Conservation (phyloP, 2,888 invertebrate genomes). For the Diabrotica balteata region DNA sequence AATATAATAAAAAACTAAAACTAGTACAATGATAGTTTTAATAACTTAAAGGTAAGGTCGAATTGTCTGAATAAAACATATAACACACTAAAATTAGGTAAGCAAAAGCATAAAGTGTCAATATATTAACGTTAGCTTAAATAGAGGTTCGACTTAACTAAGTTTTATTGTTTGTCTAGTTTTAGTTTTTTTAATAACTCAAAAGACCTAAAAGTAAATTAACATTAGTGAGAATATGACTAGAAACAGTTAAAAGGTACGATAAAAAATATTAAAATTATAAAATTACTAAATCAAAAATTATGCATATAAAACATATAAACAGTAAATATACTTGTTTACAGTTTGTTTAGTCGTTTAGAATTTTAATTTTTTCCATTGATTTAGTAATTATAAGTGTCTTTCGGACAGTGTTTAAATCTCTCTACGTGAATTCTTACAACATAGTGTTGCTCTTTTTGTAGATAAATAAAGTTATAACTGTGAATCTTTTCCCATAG, state of each 20-base stretch:
- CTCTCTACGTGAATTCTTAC: no score
- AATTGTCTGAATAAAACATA: not conserved
- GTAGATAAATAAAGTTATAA: no score
- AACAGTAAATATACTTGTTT: no score
- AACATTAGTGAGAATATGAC: conserved; percentile 39
- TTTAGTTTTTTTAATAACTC: not conserved
- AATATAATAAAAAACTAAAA: conserved; percentile 9
- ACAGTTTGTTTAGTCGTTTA: no score
- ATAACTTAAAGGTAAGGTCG: not conserved
- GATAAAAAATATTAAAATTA: conserved; percentile 12
- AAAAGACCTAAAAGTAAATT: conserved; percentile 19
- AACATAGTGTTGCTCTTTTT: no score
- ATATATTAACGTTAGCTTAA: no score
- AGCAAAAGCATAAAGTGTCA: no score
- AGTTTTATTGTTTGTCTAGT: not conserved
- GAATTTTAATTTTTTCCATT: not conserved
- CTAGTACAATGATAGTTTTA: not conserved
- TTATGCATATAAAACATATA: not conserved
- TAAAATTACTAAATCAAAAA: conserved; percentile 1
- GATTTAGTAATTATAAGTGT: not conserved
- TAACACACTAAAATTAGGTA: no score
- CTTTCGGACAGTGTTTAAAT: not conserved
- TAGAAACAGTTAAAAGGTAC: conserved; percentile 33
- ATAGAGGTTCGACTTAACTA: not conserved
- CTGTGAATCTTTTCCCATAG: no score